Evolutionary conservation across 2,888 invertebrate genomes (phyloP).

Genomic region (Dione vanillae): DNA sequence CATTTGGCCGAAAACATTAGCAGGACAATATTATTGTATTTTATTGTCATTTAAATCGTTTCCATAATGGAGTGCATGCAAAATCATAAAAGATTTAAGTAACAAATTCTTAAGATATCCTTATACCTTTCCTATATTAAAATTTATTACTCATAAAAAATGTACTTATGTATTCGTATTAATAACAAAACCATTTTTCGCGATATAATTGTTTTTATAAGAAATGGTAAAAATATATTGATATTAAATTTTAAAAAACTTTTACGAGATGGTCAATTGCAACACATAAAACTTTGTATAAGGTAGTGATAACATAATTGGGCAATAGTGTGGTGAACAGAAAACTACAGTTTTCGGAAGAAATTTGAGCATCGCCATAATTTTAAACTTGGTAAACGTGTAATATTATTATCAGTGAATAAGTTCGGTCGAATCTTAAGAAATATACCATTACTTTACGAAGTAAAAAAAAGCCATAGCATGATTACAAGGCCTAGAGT

Average conservation of each 20-base stretch:
- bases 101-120: conserved; percentile 68
- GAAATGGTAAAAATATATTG: conserved; percentile 46
- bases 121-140: conserved; percentile 66
- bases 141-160: conserved; percentile 76
- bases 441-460: too few relatives aligned
- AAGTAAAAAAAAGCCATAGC: too few relatives aligned
- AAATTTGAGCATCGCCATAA: background rate
- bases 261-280: background rate
- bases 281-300: background rate
- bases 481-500: too few relatives aligned
- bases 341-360: background rate
- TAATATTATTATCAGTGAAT: too few relatives aligned
- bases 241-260: conserved; percentile 2
- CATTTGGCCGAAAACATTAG: conserved; percentile 35
- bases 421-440: too few relatives aligned
- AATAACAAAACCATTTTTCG: conserved; percentile 66
- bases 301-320: background rate
- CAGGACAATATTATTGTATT: conserved; percentile 46
- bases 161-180: conserved; percentile 65
- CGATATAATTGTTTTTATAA: conserved; percentile 60
- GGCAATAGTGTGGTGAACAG: background rate
- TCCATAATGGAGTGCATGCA: conserved; percentile 60
- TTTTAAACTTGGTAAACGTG: background rate
- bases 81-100: conserved; percentile 66
- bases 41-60: conserved; percentile 69